Conservation (phyloP, 2,888 invertebrate genomes). For the Crepidodera aurea region DNA sequence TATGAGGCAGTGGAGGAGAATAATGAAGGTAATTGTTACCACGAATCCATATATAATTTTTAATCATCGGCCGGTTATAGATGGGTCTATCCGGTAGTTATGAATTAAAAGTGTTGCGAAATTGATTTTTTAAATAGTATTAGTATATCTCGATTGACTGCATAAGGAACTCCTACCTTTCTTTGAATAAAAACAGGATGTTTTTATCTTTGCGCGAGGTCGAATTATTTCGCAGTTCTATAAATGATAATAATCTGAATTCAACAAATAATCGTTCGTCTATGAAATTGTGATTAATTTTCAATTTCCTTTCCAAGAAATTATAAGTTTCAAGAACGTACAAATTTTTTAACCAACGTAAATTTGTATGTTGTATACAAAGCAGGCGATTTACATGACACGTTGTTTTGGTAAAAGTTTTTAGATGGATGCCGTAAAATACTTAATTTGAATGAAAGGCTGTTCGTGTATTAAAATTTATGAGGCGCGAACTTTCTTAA, state of each 20-base stretch:
- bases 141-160: no score
- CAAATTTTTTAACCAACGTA: not conserved
- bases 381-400: slow-evolving; percentile 1
- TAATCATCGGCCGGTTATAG: no score
- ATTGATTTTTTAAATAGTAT: no score
- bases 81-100: no score
- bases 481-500: slow-evolving; percentile 16
- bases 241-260: not conserved
- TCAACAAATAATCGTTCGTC: slow-evolving; percentile 2
- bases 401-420: slow-evolving; percentile 11
- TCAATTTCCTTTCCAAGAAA: not conserved
- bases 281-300: slow-evolving; percentile 8
- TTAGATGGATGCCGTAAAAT: not conserved
- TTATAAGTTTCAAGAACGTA: not conserved
- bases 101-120: no score
- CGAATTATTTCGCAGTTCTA: not conserved
- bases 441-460: slow-evolving; percentile 10
- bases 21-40: no score
- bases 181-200: not conserved
- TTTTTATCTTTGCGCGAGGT: not conserved
- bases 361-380: slow-evolving; percentile 6
- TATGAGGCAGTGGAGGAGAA: no score
- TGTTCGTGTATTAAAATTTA: slow-evolving; percentile 6
- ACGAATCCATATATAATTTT: no score
- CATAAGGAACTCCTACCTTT: no score